Conservation (phyloP, 2,888 invertebrate genomes). For the Zygaena filipendulae region DNA sequence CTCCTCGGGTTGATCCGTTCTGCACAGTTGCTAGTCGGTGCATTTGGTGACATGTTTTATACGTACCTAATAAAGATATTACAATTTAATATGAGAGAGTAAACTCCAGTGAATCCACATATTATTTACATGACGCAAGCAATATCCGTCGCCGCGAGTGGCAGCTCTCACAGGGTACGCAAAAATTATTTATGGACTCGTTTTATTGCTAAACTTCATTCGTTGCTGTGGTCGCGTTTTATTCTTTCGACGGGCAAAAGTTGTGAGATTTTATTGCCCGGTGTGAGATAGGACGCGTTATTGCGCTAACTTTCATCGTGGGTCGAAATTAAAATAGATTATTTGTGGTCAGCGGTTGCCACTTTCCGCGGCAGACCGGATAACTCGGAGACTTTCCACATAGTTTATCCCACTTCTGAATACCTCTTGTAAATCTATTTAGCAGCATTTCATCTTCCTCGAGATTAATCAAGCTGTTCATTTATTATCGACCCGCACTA, state of each 20-base stretch:
- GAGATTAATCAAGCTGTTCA: too few species aligned
- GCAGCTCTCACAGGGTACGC: constrained; percentile 49
- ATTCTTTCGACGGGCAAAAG: constrained; percentile 62
- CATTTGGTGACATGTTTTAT: too few species aligned
- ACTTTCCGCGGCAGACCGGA: constrained; percentile 24
- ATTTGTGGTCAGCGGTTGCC: constrained; percentile 42
- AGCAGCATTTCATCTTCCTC: too few species aligned
- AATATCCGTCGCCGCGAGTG: constrained; percentile 36
- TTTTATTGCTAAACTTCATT: constrained; percentile 67
- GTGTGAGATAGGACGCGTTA: constrained; percentile 66
- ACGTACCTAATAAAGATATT: too few species aligned
- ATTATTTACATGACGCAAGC: constrained; percentile 34
- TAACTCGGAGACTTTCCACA: constrained; percentile 19
- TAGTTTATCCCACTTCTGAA: too few species aligned
- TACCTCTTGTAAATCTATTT: too few species aligned
- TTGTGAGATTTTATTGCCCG: constrained; percentile 62
- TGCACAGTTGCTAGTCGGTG: too few species aligned
- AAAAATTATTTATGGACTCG: constrained; percentile 62
- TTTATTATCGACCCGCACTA: too few species aligned
- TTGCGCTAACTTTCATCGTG: constrained; percentile 56
- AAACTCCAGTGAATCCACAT: constrained; percentile 30
- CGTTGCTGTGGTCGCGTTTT: constrained; percentile 64
- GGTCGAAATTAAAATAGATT: constrained; percentile 53
- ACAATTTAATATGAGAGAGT: too few species aligned
- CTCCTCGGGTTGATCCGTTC: too few species aligned